These are phyloP conservation scores for Paguma larvata DNA, from an alignment of 2,797 vertebrate species.

Conservation along the genomic window DNA sequence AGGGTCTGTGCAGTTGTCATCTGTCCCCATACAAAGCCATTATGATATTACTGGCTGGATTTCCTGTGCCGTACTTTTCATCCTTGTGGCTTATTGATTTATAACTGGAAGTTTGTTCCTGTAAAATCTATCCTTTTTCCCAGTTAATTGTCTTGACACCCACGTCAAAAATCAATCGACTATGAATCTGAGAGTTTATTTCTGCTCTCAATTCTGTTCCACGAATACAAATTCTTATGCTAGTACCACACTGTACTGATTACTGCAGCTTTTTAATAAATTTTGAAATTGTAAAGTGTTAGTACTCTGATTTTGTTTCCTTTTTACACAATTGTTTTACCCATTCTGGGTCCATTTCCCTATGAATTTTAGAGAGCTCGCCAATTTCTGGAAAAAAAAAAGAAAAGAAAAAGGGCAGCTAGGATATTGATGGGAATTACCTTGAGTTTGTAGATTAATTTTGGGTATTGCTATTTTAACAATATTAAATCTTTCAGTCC, in stretches of 20 bases:
- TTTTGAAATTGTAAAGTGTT: not conserved
- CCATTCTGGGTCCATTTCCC: not conserved
- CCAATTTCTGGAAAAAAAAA: not conserved
- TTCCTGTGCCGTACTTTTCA: not conserved
- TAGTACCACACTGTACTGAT: not conserved
- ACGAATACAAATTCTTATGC: not conserved
- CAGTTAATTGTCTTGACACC: not conserved
- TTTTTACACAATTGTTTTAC: not conserved
- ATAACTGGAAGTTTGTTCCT: not conserved
- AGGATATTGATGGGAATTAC: not conserved
- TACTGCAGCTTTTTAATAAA: not conserved
- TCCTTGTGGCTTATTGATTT: not conserved
- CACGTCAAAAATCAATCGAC: not conserved
- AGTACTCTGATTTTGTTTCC: not conserved
- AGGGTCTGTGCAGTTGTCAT: not conserved
- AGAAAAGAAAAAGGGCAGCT: not conserved
- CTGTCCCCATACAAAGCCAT: not conserved
- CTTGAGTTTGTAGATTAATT: not conserved
- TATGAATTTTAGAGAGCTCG: not conserved
- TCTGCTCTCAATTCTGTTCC: not conserved
- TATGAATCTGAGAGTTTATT: not conserved
- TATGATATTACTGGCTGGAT: too few relatives aligned
- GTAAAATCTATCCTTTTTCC: not conserved
- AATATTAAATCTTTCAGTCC: not conserved
- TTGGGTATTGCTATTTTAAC: not conserved